Evolutionary conservation across 1,140 invertebrate species (phyloP).

Genomic region (Sitophilus oryzae): DNA sequence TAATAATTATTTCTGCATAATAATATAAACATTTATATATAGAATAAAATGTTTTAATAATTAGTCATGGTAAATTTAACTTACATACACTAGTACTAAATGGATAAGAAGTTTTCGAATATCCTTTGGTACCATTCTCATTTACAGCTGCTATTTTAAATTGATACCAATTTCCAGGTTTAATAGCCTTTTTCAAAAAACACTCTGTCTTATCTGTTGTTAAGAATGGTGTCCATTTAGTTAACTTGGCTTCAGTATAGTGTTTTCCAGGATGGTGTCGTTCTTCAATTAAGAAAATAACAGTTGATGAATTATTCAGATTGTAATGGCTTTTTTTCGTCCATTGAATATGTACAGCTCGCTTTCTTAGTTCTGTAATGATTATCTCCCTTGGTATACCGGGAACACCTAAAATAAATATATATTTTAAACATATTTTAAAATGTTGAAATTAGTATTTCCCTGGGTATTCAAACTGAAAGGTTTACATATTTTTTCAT

Average conservation of each 20-base stretch:
- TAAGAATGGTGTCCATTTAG: conserved; percentile 48
- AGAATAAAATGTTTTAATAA: too few species aligned
- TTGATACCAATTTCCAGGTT: conserved; percentile 66
- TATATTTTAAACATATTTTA: too few species aligned
- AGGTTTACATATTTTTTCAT: too few species aligned
- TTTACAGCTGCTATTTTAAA: conserved; percentile 69
- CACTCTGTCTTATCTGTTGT: conserved; percentile 28
- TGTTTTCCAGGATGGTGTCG: conserved; percentile 51
- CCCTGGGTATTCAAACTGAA: too few species aligned
- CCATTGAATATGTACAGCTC: conserved; percentile 43
- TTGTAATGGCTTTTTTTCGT: conserved; percentile 16
- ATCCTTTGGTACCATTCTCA: conserved; percentile 61
- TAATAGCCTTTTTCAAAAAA: background rate
- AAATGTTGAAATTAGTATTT: too few species aligned
- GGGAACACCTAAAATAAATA: conserved; percentile 43
- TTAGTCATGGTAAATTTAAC: too few species aligned
- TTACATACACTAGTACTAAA: conserved; percentile 53
- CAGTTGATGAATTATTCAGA: background rate
- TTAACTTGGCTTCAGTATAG: conserved; percentile 48
- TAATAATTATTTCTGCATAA: too few species aligned
- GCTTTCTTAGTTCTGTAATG: conserved; percentile 37
- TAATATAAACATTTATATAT: too few species aligned
- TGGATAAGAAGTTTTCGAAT: conserved; percentile 55
- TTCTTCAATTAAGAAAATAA: conserved; percentile 51
- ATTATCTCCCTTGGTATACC: conserved; percentile 42